phyloP scores from a whole-genome alignment of 1,140 invertebrate species.

The Halictus rubicundus region DNA sequence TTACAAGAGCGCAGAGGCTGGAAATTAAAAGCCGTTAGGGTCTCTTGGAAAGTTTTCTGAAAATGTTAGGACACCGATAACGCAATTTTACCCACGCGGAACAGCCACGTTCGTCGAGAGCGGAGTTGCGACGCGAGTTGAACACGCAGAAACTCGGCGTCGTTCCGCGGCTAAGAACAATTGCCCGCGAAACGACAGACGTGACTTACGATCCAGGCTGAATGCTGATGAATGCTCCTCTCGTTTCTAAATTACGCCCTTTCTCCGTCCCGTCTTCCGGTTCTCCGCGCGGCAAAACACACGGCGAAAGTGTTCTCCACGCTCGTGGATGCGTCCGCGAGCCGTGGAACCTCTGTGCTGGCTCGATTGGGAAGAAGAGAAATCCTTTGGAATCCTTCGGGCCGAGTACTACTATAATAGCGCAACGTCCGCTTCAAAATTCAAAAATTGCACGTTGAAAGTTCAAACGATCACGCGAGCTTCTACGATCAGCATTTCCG shows the following conservation, averaged over 20 bases:
- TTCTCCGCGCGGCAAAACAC: background rate
- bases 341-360: background rate
- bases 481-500: too few species aligned
- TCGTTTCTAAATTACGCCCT: conserved; percentile 1
- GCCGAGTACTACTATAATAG: background rate
- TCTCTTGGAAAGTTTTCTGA: too few species aligned
- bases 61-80: too few species aligned
- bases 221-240: background rate
- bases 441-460: too few species aligned
- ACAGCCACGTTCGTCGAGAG: too few species aligned
- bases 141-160: background rate
- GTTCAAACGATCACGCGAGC: too few species aligned
- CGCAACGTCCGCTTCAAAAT: too few species aligned
- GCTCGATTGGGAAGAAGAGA: background rate
- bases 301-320: background rate
- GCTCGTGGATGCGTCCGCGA: background rate
- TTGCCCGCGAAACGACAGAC: background rate
- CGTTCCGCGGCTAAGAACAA: background rate
- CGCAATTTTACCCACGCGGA: background rate
- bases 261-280: background rate
- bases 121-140: too few species aligned
- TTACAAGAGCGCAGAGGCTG: too few species aligned
- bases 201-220: background rate
- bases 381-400: background rate
- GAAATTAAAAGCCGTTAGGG: too few species aligned